phyloP scores from a whole-genome alignment of 2,797 vertebrate species.

The Clarias pachynema region DNA sequence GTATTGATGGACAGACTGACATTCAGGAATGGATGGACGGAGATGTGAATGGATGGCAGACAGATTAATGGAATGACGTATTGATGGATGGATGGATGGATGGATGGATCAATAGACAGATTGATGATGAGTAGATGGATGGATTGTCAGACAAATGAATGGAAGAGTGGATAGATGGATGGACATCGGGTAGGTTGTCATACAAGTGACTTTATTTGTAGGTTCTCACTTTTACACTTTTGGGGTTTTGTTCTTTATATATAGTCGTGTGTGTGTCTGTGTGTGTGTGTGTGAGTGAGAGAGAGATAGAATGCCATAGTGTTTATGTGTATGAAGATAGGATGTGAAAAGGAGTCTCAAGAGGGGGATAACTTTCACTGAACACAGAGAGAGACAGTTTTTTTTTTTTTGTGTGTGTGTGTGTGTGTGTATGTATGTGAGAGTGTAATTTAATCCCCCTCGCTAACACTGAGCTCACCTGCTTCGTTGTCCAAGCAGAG shows the following conservation, averaged over 20 bases:
- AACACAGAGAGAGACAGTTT: constrained; percentile 46
- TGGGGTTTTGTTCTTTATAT: too few species aligned
- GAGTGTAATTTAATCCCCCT: constrained; percentile 67
- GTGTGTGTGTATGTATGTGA: constrained; percentile 50
- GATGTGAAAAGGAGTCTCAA: constrained; percentile 51
- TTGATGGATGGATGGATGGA: background rate
- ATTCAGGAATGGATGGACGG: background rate
- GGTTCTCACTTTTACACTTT: background rate
- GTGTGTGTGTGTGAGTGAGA: constrained; percentile 22
- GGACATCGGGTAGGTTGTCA: background rate
- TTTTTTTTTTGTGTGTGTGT: constrained; percentile 43
- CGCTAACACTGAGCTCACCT: constrained; percentile 69
- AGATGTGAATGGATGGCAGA: background rate
- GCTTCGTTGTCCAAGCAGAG: constrained; percentile 57
- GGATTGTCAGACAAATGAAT: background rate
- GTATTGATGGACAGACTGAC: background rate
- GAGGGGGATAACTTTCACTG: constrained; percentile 54
- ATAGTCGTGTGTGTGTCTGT: background rate
- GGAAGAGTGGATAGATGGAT: background rate
- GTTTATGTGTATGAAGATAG: constrained; percentile 44
- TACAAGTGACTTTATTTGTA: background rate
- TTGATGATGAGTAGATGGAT: background rate
- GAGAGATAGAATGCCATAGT: constrained; percentile 33
- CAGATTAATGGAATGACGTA: background rate
- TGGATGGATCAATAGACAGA: background rate